phyloP scores from a whole-genome alignment of 2,888 invertebrate genomes.

The Drosophila neotestacea region DNA sequence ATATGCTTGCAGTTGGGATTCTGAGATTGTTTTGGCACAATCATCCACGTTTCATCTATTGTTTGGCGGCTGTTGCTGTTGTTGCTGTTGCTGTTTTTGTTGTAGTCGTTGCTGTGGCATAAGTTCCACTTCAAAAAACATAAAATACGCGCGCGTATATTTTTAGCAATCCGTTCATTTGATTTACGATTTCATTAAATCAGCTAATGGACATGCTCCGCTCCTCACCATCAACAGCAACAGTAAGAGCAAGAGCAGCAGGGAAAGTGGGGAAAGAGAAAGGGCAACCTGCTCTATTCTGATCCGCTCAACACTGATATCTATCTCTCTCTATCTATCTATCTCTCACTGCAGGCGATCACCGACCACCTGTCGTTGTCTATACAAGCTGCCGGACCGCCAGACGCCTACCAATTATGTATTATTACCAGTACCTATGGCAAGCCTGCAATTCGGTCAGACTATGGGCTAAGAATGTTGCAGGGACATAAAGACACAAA shows the following conservation, averaged over 20 bases:
- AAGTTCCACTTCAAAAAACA: conserved; percentile 81
- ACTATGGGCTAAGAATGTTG: conserved; percentile 35
- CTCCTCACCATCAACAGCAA: conserved; percentile 30
- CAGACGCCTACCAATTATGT: conserved; percentile 76
- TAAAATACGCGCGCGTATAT: conserved; percentile 75
- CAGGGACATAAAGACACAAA: conserved; percentile 17
- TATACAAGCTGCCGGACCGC: conserved; percentile 56
- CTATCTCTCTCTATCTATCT: neutral
- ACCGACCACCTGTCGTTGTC: conserved; percentile 83
- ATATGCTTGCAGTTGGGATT: conserved; percentile 19
- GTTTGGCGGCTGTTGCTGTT: conserved; percentile 50
- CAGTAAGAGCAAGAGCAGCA: conserved; percentile 1
- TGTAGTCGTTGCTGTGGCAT: conserved; percentile 65
- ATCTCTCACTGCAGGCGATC: conserved; percentile 30
- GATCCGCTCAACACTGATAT: conserved; percentile 38
- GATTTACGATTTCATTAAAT: conserved; percentile 81
- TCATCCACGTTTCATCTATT: conserved; percentile 79
- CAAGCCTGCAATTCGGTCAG: conserved; percentile 50
- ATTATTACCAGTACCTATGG: conserved; percentile 34
- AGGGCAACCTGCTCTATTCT: conserved; percentile 49
- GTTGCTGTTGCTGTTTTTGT: conserved; percentile 17
- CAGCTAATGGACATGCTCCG: conserved; percentile 76
- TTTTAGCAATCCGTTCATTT: conserved; percentile 76
- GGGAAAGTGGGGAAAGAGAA: conserved; percentile 8
- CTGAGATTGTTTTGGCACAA: conserved; percentile 65